Base-by-base conservation (phyloP, 2,888 invertebrate species). In the Drosophila testacea region DNA sequence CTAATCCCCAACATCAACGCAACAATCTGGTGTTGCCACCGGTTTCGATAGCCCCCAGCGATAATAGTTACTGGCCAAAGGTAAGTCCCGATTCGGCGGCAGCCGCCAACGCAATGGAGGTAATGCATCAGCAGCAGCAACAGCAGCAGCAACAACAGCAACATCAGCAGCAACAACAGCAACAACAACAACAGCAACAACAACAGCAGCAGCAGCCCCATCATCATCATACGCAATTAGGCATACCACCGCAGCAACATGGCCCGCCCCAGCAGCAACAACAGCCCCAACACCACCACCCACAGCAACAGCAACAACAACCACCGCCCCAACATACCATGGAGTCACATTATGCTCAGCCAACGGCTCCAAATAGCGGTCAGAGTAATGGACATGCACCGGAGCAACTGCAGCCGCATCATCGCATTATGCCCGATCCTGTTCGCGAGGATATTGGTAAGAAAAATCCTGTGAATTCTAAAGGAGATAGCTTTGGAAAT, bases 21-120 rank as follows among this genome's bases (percentile, higher is more conserved):
- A 90, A 84, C 30, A 90, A 81, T 69, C 63, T 90, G 61, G 83
- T 84, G 11, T 63, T 92, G 61, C 91, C 92, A 6, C 88, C 92
- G 30, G 92, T 92, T 51, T 89, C 91, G 7, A 91, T 92, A 73
- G 90, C 91, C 22, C 90, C 91, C 66, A 83, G 88, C 81, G 91
- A 91, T 32, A 91, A 91, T 50, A 95, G 95, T 1, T 96, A 96
- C 92, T 97, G 97, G 97, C 96, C 97, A 6, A 97, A 97, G 92
- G 96, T 97, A 69, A 96, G 96, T 89, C 96, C 96, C 0, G 96
- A 96, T 84, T 95, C 96, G 38, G 95, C 94, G 13, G 95, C 95
- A 9, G 85, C 85, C 1, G 94, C 94, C 63, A 94, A 94, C 92
- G 80, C 92, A 62, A 94, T 94, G 47, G 95, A 95, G 73, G 93